Evolutionary conservation across 2,113 vertebrate genomes (phyloP).

Genomic region (Sapajus apella): DNA sequence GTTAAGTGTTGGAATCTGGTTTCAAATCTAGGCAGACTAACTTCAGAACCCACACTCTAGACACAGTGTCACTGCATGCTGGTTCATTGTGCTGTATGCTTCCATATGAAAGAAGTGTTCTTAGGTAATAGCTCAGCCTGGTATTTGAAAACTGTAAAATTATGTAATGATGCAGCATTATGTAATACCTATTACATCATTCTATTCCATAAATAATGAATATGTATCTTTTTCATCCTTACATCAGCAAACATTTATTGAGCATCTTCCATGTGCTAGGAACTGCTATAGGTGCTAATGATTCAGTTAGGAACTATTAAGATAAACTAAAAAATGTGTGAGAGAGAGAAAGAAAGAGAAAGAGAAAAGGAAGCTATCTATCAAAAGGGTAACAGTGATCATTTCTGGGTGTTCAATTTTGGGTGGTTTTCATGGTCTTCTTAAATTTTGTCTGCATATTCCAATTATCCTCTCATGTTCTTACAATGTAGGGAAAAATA

Average conservation of each 20-base stretch:
- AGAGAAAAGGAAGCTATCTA: background rate
- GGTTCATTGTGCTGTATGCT: rapidly evolving
- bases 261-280: background rate
- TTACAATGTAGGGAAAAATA: background rate
- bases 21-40: background rate
- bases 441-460: background rate
- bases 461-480: background rate
- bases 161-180: slow-evolving; percentile 32
- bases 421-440: background rate
- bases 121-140: background rate
- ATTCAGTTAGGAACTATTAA: background rate
- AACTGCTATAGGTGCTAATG: background rate
- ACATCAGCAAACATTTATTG: background rate
- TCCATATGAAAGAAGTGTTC: background rate
- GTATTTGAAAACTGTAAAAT: background rate
- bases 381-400: background rate
- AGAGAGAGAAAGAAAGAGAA: background rate
- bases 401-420: background rate
- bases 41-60: background rate
- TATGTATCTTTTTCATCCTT: background rate
- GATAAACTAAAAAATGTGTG: background rate
- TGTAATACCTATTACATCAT: background rate
- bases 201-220: background rate
- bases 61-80: rapidly evolving
- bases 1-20: background rate